Conservation (phyloP, 1,140 invertebrate species). For the Conus ventricosus region DNA sequence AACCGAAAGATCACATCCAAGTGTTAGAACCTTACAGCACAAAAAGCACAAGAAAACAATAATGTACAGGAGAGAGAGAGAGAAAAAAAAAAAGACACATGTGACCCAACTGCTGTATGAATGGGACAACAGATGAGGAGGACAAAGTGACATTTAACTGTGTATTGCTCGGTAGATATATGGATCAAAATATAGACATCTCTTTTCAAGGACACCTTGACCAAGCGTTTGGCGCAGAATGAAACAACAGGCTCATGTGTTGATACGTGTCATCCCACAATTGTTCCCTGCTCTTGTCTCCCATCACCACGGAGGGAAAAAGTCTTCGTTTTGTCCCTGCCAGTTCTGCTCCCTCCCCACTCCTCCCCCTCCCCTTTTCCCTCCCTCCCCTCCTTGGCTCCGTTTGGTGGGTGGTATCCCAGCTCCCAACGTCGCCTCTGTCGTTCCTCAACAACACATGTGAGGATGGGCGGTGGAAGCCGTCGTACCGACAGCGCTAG, state of each 20-base stretch:
- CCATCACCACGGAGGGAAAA: not conserved
- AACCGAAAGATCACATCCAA: not conserved
- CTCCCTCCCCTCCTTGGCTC: not conserved
- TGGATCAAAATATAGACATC: conserved; percentile 11
- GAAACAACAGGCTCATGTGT: not conserved
- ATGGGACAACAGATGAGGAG: no score
- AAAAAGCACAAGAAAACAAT: not conserved
- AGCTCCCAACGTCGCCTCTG: no score
- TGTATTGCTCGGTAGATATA: conserved; percentile 37
- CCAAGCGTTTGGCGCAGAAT: not conserved
- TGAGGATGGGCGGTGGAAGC: no score
- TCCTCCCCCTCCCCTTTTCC: not conserved
- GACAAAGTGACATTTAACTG: not conserved
- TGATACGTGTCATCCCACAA: not conserved
- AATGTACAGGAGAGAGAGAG: not conserved
- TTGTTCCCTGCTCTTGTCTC: not conserved
- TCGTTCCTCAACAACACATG: no score
- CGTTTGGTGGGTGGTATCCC: no score
- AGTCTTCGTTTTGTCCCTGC: no score
- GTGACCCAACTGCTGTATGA: not conserved
- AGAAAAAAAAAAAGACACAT: not conserved
- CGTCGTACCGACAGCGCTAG: no score
- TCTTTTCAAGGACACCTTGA: conserved; percentile 1
- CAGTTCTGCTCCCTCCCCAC: not conserved
- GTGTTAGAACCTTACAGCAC: not conserved